A percentile compares a stretch with the other conserved stretches of the same genome.
These are phyloP conservation scores for Monochamus alternatus DNA, from an alignment of 2,888 invertebrate species.

Conservation along the genomic window DNA sequence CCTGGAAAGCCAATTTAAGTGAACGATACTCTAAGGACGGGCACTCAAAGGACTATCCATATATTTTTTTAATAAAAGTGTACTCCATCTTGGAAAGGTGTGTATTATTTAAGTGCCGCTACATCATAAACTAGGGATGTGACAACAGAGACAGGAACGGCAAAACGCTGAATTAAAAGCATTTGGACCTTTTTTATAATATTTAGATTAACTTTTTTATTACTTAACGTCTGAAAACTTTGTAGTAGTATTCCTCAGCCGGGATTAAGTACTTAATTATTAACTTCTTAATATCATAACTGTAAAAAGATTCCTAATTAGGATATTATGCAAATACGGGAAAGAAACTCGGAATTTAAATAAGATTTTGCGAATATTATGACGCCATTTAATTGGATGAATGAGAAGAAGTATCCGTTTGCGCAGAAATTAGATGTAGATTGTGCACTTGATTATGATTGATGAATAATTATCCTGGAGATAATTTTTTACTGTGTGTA, in stretches of 20 bases:
- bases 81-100: conserved; percentile 17
- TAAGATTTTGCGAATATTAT: not conserved
- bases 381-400: too few relatives aligned
- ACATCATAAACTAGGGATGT: conserved; percentile 1
- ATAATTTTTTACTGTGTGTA: too few relatives aligned
- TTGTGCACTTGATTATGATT: too few relatives aligned
- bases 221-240: not conserved
- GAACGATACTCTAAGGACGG: conserved; percentile 56
- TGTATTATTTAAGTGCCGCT: conserved; percentile 33
- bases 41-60: conserved; percentile 45
- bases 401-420: too few relatives aligned
- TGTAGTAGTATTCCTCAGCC: not conserved
- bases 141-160: not conserved
- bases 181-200: conserved; percentile 14
- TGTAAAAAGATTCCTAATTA: conserved; percentile 2
- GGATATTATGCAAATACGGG: not conserved
- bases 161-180: conserved; percentile 13
- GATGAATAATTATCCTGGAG: too few relatives aligned
- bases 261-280: not conserved
- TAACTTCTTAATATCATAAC: not conserved
- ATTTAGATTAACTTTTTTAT: not conserved
- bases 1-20: conserved; percentile 51
- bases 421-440: too few relatives aligned
- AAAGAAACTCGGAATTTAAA: not conserved
- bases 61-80: conserved; percentile 43